Conservation (phyloP, 2,797 vertebrate genomes). For the Mionectes olivaceus region DNA sequence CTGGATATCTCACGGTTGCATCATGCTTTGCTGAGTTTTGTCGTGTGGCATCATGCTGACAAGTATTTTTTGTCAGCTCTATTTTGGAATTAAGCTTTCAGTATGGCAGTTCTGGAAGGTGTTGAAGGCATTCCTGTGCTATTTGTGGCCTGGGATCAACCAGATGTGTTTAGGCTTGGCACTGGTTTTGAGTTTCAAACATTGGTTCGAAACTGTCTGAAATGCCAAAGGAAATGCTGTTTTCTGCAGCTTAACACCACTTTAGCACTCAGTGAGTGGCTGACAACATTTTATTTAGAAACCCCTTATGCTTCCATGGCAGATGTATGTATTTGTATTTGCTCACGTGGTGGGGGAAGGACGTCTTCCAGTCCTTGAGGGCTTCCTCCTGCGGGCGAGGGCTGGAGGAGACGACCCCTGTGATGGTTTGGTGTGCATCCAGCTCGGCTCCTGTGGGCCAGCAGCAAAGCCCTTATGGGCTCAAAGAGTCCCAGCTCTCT, state of each 20-base stretch:
- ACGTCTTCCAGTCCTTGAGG: neutral
- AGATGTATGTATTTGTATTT: conserved; percentile 62
- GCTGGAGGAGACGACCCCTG: neutral
- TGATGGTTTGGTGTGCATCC: neutral
- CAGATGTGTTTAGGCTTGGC: conserved; percentile 89
- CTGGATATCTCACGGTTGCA: conserved; percentile 82
- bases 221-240: conserved; percentile 84
- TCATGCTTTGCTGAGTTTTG: conserved; percentile 83
- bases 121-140: conserved; percentile 90
- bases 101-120: conserved; percentile 89
- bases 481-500: neutral
- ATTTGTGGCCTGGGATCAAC: conserved; percentile 89
- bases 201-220: conserved; percentile 79
- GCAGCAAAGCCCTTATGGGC: neutral
- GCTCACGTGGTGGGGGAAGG: conserved; percentile 2
- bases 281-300: conserved; percentile 79
- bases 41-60: conserved; percentile 81
- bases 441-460: neutral
- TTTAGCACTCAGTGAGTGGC: conserved; percentile 79
- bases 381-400: neutral
- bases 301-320: conserved; percentile 63
- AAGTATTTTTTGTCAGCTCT: conserved; percentile 86
- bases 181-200: conserved; percentile 83
- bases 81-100: conserved; percentile 88
- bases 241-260: conserved; percentile 78